A percentile compares a stretch with the other conserved stretches of the same genome.
Conservation (phyloP, 1,140 invertebrate genomes). For the Bradynema listronoti region DNA sequence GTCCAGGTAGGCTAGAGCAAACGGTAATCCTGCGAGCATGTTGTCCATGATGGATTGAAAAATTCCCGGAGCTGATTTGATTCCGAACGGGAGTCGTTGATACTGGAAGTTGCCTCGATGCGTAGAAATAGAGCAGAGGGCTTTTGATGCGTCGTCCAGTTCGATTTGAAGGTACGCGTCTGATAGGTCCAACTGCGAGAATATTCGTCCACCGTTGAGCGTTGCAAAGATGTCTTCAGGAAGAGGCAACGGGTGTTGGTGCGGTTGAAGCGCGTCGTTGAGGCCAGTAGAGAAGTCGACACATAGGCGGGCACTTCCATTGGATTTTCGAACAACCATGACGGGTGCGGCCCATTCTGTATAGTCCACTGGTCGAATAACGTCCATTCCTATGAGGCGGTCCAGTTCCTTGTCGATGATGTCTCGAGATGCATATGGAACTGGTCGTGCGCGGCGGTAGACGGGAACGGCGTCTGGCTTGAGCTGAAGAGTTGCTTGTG, state of each 20-base stretch:
- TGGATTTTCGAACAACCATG: constrained; percentile 57
- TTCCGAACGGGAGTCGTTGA: constrained; percentile 60
- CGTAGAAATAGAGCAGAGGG: constrained; percentile 22
- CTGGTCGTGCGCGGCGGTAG: constrained; percentile 30
- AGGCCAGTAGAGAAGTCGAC: constrained; percentile 49
- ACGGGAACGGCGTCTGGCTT: no score
- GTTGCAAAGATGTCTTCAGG: constrained; percentile 34
- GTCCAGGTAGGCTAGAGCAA: constrained; percentile 32
- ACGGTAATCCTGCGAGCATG: constrained; percentile 45
- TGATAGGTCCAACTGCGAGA: constrained; percentile 38
- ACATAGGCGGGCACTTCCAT: constrained; percentile 57
- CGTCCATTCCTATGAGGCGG: constrained; percentile 27
- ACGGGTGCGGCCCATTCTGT: constrained; percentile 60
- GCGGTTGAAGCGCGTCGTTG: constrained; percentile 36
- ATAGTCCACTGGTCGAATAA: constrained; percentile 46
- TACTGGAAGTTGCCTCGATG: constrained; percentile 52
- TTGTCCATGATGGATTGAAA: constrained; percentile 62
- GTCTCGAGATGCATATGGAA: constrained; percentile 38
- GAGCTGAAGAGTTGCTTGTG: no score
- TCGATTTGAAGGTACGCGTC: constrained; percentile 40
- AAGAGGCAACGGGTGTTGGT: constrained; percentile 42
- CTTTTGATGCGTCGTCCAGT: constrained; percentile 27
- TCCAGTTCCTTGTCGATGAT: constrained; percentile 53
- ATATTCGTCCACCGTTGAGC: constrained; percentile 30
- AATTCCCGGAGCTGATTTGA: constrained; percentile 60